Percentiles rank a stretch among this genome's conserved stretches.
Conservation (phyloP, 2,113 vertebrate genomes). For the Sapajus apella region DNA sequence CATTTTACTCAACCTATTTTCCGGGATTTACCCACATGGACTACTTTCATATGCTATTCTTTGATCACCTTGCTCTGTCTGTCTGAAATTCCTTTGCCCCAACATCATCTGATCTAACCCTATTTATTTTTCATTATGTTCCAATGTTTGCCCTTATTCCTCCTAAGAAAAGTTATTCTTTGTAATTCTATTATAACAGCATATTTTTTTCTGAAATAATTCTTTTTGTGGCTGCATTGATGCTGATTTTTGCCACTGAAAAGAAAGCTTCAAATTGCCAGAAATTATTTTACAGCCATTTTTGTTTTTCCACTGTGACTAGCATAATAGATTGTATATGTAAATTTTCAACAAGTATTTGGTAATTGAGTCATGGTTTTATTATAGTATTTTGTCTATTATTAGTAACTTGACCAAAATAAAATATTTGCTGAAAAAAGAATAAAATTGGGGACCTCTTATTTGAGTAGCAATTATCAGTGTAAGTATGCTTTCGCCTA, state of each 20-base stretch:
- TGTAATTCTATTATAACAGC: neutral
- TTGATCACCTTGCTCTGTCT: neutral
- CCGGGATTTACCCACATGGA: neutral
- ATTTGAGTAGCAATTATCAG: neutral
- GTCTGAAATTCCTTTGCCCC: neutral
- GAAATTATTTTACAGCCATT: constrained; percentile 2
- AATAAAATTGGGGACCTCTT: neutral
- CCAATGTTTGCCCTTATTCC: neutral
- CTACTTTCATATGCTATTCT: neutral
- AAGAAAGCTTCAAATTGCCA: neutral
- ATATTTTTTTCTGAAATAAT: neutral
- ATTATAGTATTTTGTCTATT: neutral
- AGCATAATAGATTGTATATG: neutral
- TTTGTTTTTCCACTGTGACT: neutral
- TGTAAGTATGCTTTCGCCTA: neutral
- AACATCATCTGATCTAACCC: neutral
- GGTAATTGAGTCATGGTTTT: neutral
- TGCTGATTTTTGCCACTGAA: neutral
- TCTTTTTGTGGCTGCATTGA: neutral
- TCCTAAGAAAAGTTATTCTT: neutral
- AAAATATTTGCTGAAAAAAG: constrained; percentile 19
- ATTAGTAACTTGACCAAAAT: neutral
- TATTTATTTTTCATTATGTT: neutral
- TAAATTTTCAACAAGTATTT: neutral
- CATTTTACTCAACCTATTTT: neutral